Base-by-base conservation (phyloP, 2,797 vertebrate species). In the Echeneis naucrates region DNA sequence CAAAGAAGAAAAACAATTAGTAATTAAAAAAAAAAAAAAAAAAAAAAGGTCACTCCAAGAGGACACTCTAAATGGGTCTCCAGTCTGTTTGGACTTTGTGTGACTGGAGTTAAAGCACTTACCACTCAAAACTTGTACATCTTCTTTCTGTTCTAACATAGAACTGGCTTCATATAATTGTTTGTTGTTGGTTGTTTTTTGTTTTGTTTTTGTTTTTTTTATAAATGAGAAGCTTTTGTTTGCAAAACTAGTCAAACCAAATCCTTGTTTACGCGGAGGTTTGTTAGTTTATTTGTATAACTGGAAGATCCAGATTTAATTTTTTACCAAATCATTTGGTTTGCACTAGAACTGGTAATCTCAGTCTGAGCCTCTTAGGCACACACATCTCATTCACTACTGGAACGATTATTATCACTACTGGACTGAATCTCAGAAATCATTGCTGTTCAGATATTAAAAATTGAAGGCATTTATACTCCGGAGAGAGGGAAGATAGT, bases 391-490 rank as follows among this genome's bases (percentile, higher is more conserved):
- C 72, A 80, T 81, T 76, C 84, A 84, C 72, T 88, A 93, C 89
- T 89, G 91, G 90, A 93, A 81, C 55, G 38, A 88, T 87, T 78
- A 71, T 80, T 84, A 89, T 88, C 88, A 78, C 83, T 76, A 81
- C 85, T 77, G 80, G 86, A 87, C 84, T 82, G 81, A 80, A 77
- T 78, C 74, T 86, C 53, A 81, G 81, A 83, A 81, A 86, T 87
- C 79, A 80, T 72, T 75, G 73, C 88, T 89, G 84, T 86, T 88
- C 61, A 54, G 72, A 87, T 88, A 89, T 92, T 82, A 87, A 85
- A 88, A 90, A 90, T 92, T 90, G 81, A 93, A 91, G 84, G 87
- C 88, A 77, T 92, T 92, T 89, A 77, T 92, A 87, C 90, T 90
- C 87, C 68, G 67, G 86, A 89, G 88, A 82, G 82, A 69, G 61